Evolutionary conservation across 2,888 invertebrate genomes (phyloP).

Genomic region (Ischnus inquisitorius): DNA sequence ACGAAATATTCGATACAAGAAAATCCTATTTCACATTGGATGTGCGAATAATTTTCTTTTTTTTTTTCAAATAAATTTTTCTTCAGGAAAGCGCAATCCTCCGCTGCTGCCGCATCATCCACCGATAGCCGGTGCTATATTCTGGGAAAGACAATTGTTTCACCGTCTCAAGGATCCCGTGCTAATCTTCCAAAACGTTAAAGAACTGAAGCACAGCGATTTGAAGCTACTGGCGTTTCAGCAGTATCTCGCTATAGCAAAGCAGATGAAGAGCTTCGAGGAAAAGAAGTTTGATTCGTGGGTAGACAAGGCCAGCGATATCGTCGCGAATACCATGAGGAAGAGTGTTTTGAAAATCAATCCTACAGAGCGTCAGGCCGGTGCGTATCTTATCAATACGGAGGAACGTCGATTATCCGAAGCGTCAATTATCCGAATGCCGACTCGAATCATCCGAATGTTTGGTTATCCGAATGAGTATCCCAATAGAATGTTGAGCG

Average conservation of each 20-base stretch:
- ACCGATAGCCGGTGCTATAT: constrained; percentile 93
- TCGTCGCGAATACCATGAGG: constrained; percentile 90
- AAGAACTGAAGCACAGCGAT: constrained; percentile 91
- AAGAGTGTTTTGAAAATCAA: constrained; percentile 89
- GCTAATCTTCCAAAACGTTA: constrained; percentile 91
- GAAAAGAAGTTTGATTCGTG: constrained; percentile 91
- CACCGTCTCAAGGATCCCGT: constrained; percentile 93
- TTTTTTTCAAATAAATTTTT: no score
- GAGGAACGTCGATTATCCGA: no score
- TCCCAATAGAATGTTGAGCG: no score
- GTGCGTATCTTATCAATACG: constrained; percentile 48
- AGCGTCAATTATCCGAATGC: no score
- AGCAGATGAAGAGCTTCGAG: constrained; percentile 92
- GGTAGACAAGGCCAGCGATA: constrained; percentile 88
- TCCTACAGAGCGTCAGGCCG: constrained; percentile 77
- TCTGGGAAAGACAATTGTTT: constrained; percentile 94
- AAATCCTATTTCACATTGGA: not conserved
- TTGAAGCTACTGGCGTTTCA: constrained; percentile 91
- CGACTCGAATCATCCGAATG: no score
- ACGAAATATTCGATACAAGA: constrained; percentile 51
- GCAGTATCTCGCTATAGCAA: constrained; percentile 92
- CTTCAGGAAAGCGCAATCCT: constrained; percentile 88
- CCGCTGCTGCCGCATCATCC: constrained; percentile 92
- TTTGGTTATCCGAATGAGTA: no score
- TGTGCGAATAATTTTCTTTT: constrained; percentile 40